Evolutionary conservation across 2,888 invertebrate species (phyloP), one percentile per base, ranked within the genome.

Genomic region (Latrodectus hesperus): DNA sequence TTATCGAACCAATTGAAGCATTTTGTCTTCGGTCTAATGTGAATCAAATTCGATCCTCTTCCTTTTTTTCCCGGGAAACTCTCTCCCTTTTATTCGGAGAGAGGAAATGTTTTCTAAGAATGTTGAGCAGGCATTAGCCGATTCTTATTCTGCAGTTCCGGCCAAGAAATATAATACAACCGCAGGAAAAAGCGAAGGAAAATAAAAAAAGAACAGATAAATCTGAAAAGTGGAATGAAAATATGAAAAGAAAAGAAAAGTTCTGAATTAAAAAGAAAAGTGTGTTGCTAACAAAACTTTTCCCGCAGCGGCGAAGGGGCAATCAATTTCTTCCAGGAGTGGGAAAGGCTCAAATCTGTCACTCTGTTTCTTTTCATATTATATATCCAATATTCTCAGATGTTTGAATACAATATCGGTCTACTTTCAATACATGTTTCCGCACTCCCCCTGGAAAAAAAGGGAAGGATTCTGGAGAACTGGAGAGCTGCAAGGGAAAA

Each of bases 371-470:
- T 76, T 76, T 71, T 83, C 83, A 71, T 83, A 83, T 83, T 76
- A 83, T 83, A 82, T 83, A 83, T 83, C 83, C 83, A 83, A 83
- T 83, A 83, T 64, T 83, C 51, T 67, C 16, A 76, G 75, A 70
- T 83, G 83, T 76, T 76, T 83, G 83, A 83, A 83, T 83, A 83
- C 83, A 83, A 83, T 83, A 83, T 83, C 76, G 83, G 83, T 71
- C 83, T 77, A 76, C 83, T 83, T 83, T 76, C 76, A 70, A 83
- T 76, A 83, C 83, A 83, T 83, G 83, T 76, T 83, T 83, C 76
- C 53, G 52, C 83, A 83, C 83, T 80, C 71, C 68, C 60, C 72
- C 38, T 72, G 51, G 60, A 55, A 38, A 26, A 60, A 49, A 9
- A 60, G 11, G 17, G 49, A 38, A 38, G 9, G 55, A 26, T 38